Evolutionary conservation across 2,888 invertebrate species (phyloP).

Genomic region (Acheta domesticus): DNA sequence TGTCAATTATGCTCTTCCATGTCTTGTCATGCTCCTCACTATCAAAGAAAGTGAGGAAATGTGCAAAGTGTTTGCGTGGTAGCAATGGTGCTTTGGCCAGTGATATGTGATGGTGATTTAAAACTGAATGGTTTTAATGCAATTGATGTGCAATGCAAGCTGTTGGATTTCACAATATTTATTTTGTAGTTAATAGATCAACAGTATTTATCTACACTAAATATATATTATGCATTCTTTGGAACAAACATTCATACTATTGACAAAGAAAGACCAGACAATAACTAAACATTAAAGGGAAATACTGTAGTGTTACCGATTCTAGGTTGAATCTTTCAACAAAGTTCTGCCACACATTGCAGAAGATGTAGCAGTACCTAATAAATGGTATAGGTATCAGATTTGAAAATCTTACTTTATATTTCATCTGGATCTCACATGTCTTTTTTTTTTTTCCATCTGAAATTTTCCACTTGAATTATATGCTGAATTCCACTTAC

Average conservation of each 20-base stretch:
- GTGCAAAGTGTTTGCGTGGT: not conserved
- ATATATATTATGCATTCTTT: not conserved
- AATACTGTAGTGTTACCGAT: not conserved
- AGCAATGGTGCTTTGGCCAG: not conserved
- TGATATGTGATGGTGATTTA: not conserved
- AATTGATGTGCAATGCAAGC: not conserved
- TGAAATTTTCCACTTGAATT: no score
- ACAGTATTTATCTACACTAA: not conserved
- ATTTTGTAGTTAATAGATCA: not conserved
- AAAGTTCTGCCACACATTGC: not conserved
- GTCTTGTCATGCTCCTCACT: not conserved
- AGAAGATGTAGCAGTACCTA: not conserved
- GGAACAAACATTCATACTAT: not conserved
- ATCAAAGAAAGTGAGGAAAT: not conserved
- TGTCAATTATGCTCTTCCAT: not conserved
- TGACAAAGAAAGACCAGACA: not conserved
- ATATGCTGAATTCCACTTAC: no score
- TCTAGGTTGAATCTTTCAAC: not conserved
- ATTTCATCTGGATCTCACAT: not conserved
- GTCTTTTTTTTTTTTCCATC: no score
- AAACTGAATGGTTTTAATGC: not conserved
- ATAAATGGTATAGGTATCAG: not conserved
- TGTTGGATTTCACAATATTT: conserved; percentile 6
- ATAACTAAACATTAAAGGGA: not conserved
- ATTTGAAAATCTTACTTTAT: not conserved